A percentile compares a stretch with the other conserved stretches of the same genome.
Conservation (phyloP, 2,797 vertebrate species). For the Discoglossus pictus region DNA sequence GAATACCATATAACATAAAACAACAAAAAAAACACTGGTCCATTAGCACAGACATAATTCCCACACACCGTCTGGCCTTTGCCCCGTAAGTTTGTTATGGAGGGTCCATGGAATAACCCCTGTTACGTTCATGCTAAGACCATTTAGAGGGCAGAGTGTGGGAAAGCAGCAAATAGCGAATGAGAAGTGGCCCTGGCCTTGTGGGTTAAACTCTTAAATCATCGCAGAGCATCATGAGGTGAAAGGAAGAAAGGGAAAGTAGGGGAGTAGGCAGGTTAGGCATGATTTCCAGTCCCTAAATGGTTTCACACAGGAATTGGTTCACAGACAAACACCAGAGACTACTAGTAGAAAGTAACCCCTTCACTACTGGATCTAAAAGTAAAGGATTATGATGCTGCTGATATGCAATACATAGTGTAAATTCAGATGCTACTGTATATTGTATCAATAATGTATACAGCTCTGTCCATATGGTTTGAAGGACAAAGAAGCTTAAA, state of each 20-base stretch:
- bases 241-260: constrained; percentile 1
- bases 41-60: neutral
- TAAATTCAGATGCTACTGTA: too few relatives aligned
- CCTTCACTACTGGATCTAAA: too few relatives aligned
- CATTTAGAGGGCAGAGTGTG: constrained; percentile 17
- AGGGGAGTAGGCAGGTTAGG: neutral
- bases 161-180: constrained; percentile 32
- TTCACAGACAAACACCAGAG: too few relatives aligned
- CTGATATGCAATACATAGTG: too few relatives aligned
- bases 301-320: constrained; percentile 18
- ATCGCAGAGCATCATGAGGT: constrained; percentile 3
- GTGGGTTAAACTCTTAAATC: constrained; percentile 31
- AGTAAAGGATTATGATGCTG: too few relatives aligned
- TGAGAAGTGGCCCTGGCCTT: constrained; percentile 13
- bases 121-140: constrained; percentile 23
- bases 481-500: too few relatives aligned
- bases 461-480: too few relatives aligned
- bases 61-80: constrained; percentile 1
- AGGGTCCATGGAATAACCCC: constrained; percentile 19
- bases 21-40: too few relatives aligned
- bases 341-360: neutral
- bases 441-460: too few relatives aligned
- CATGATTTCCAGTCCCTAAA: constrained; percentile 19
- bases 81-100: constrained; percentile 18
- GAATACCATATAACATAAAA: neutral